Evolutionary conservation across 1,140 invertebrate genomes (phyloP).

Genomic region (Cyphomyrmex costatus): DNA sequence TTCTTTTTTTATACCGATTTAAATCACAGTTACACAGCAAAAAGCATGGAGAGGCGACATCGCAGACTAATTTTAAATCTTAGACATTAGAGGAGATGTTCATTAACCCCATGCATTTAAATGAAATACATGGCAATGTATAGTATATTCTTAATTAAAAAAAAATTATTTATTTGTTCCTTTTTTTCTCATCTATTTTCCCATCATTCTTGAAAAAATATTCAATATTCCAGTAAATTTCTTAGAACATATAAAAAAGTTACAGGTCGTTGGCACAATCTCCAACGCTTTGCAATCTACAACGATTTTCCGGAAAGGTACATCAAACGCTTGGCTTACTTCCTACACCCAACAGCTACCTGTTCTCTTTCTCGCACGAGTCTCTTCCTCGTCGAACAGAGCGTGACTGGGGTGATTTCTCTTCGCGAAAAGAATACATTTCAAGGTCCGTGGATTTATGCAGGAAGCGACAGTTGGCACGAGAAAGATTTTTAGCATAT

Average conservation of each 20-base stretch:
- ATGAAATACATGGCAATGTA: no score
- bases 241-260: constrained; percentile 6
- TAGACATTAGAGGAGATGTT: not conserved
- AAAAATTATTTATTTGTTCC: not conserved
- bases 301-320: constrained; percentile 1
- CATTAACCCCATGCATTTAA: constrained; percentile 29
- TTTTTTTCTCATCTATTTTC: not conserved
- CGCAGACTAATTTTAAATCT: constrained; percentile 38
- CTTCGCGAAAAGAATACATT: constrained; percentile 82
- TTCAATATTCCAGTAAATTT: not conserved
- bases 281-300: not conserved
- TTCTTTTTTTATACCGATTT: constrained; percentile 48
- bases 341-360: constrained; percentile 19
- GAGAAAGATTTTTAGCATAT: constrained; percentile 83
- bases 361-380: constrained; percentile 47
- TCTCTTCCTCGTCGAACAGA: constrained; percentile 59
- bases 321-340: constrained; percentile 31
- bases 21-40: constrained; percentile 7
- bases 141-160: not conserved
- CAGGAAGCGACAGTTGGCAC: constrained; percentile 85
- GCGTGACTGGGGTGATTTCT: constrained; percentile 73
- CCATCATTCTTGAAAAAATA: not conserved
- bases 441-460: constrained; percentile 81
- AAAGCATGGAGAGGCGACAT: constrained; percentile 3
- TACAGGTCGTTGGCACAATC: not conserved